Conservation (phyloP, 2,113 vertebrate genomes). For the Hippocampus mohnikei region DNA sequence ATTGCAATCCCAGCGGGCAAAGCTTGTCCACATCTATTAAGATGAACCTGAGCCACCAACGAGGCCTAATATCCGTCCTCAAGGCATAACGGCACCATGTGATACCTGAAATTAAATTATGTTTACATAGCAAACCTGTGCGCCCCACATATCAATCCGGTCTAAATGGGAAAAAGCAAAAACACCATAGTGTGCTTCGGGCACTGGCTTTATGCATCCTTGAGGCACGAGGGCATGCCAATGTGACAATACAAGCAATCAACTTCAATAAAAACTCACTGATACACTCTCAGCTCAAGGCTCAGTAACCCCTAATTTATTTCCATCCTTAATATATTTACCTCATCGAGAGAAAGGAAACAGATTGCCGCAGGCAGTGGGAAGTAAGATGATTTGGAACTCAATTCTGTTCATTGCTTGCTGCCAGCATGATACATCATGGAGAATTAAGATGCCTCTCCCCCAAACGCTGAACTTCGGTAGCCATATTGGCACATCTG, state of each 20-base stretch:
- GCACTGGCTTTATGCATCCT: slow-evolving; percentile 12
- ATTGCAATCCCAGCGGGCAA: slow-evolving; percentile 63
- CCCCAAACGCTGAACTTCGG: slow-evolving; percentile 62
- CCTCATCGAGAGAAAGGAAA: slow-evolving; percentile 65
- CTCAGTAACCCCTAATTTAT: slow-evolving; percentile 60
- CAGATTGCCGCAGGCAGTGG: slow-evolving; percentile 70
- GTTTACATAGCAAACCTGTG: slow-evolving; percentile 51
- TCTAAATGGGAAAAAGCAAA: slow-evolving; percentile 32
- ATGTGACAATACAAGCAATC: slow-evolving; percentile 39
- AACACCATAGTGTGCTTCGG: slow-evolving; percentile 12
- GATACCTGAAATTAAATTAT: slow-evolving; percentile 65
- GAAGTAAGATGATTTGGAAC: slow-evolving; percentile 73
- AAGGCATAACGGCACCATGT: slow-evolving; percentile 41
- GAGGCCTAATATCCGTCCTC: slow-evolving; percentile 54
- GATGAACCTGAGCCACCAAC: slow-evolving; percentile 53
- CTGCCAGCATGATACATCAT: slow-evolving; percentile 76
- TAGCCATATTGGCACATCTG: slow-evolving; percentile 76
- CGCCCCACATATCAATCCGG: slow-evolving; percentile 47
- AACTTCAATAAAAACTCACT: slow-evolving; percentile 38
- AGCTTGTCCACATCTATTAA: slow-evolving; percentile 68
- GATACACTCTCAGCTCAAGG: slow-evolving; percentile 45
- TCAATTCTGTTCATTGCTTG: slow-evolving; percentile 75
- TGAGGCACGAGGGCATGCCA: slow-evolving; percentile 11
- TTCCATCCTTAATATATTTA: slow-evolving; percentile 70
- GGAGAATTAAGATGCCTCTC: slow-evolving; percentile 73